Base-by-base conservation (phyloP, 2,113 vertebrate genomes). In the Oreocharis arfaki region DNA sequence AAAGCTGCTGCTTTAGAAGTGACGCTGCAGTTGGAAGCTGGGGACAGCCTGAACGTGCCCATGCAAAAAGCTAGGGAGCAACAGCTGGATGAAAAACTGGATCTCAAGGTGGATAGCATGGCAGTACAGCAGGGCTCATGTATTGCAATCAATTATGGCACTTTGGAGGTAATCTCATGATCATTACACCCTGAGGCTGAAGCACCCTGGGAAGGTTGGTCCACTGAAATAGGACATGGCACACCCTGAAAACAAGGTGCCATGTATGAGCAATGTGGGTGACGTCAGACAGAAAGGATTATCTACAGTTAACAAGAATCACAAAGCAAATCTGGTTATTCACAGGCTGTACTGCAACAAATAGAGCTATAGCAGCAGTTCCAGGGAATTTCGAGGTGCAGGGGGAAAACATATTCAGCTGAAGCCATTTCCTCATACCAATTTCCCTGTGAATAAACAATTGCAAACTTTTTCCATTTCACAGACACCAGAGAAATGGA, bases 11-110 rank as follows among this genome's bases (percentile, higher is more conserved):
- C 37, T 59, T 37, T 21, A 12, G 69, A 20, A n/a, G 68, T 0
- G n/a, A 22, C 1, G 8, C 15, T 26, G 44, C 0, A 2, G 26
- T 11, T 14, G 59, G n/a, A 50, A 64, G 27, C 28, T 24, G 56
- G 26, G 39, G 1, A 12, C 27, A 61, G 19, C 1, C 0, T 1
- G 24, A 35, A 39, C 1, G 1, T 1, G 1, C 28, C 47, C 4
- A 0, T 12, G 52, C 17, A 60, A 55, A 61, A 78, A 41, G 22
- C 24, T 5, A 19, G 1, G 4, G 55, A 81, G 55, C 56, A 52
- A 44, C 19, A 69, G 44, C 30, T 27, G 63, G 67, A 71, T 8
- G 52, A 0, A 1, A 22, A 69, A 17, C 13, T 30, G 67, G 12
- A 47, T 55, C 57, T 76, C 79, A 22, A 46, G 47, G 33, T 6